Conservation (phyloP, 2,113 vertebrate species). For the Mellivora capensis region DNA sequence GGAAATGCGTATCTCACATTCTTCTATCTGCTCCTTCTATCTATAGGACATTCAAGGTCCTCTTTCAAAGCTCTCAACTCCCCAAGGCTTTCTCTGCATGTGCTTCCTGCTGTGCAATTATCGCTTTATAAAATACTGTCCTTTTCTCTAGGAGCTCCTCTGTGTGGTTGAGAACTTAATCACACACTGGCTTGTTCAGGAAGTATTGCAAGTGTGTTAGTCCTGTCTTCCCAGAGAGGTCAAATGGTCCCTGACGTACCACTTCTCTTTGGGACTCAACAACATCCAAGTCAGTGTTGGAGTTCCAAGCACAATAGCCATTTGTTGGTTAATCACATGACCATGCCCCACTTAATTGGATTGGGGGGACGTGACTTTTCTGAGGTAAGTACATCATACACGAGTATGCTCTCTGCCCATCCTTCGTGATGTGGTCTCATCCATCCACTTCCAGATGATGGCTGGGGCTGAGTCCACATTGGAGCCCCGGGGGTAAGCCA, state of each 20-base stretch:
- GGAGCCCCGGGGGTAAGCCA: neutral
- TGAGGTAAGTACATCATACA: neutral
- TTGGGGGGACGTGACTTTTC: neutral
- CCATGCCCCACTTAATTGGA: neutral
- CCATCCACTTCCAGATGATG: neutral
- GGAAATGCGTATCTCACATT: slow-evolving; percentile 17
- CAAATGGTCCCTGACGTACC: neutral
- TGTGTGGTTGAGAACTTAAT: slow-evolving; percentile 39
- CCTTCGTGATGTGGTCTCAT: neutral
- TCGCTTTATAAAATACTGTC: neutral
- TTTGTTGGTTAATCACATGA: neutral
- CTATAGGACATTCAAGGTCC: slow-evolving; percentile 60
- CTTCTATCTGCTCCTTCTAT: slow-evolving; percentile 46
- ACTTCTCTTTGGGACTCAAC: neutral
- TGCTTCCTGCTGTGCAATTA: slow-evolving; percentile 12
- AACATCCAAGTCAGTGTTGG: neutral
- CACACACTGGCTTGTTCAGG: slow-evolving; percentile 12
- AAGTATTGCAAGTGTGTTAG: neutral
- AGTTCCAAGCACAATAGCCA: neutral
- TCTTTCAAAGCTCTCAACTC: slow-evolving; percentile 41
- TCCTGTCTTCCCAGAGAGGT: neutral
- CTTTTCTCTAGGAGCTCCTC: slow-evolving; percentile 18
- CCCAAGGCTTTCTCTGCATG: slow-evolving; percentile 37
- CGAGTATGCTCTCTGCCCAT: neutral
- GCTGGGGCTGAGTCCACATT: neutral